phyloP scores from a whole-genome alignment of 2,113 vertebrate species.

The Cynocephalus volans region DNA sequence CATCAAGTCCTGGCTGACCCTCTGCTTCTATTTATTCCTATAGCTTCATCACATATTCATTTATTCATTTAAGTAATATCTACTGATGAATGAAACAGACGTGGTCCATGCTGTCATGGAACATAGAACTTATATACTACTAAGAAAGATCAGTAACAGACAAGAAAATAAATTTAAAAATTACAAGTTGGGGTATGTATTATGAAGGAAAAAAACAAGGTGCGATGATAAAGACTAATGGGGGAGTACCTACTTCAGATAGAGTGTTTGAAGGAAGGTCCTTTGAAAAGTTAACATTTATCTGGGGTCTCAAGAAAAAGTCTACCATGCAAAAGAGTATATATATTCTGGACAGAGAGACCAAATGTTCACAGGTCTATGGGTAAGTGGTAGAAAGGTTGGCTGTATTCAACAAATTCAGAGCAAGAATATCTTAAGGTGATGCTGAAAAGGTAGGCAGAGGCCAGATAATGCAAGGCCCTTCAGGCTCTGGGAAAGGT shows the following conservation, averaged over 20 bases:
- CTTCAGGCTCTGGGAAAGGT: background rate
- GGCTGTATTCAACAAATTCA: background rate
- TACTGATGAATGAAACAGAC: background rate
- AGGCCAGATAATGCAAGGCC: background rate
- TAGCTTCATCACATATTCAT: background rate
- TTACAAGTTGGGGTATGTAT: background rate
- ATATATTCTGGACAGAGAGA: background rate
- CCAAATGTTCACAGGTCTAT: background rate
- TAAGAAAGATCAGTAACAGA: background rate
- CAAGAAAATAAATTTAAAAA: background rate
- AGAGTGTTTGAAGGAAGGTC: background rate
- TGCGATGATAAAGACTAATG: background rate
- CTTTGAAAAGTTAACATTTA: slow-evolving; percentile 13
- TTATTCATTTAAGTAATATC: background rate
- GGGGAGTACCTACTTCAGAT: background rate
- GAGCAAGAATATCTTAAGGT: background rate
- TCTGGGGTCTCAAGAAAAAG: slow-evolving; percentile 19
- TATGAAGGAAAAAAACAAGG: background rate
- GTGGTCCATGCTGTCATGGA: background rate
- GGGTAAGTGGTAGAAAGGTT: background rate
- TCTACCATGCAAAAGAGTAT: background rate
- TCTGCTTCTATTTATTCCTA: background rate
- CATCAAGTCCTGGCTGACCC: background rate
- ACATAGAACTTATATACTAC: background rate
- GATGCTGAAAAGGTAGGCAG: background rate